These are phyloP conservation scores for Drosophila ficusphila DNA, from an alignment of 1,140 invertebrate species.

Conservation along the genomic window DNA sequence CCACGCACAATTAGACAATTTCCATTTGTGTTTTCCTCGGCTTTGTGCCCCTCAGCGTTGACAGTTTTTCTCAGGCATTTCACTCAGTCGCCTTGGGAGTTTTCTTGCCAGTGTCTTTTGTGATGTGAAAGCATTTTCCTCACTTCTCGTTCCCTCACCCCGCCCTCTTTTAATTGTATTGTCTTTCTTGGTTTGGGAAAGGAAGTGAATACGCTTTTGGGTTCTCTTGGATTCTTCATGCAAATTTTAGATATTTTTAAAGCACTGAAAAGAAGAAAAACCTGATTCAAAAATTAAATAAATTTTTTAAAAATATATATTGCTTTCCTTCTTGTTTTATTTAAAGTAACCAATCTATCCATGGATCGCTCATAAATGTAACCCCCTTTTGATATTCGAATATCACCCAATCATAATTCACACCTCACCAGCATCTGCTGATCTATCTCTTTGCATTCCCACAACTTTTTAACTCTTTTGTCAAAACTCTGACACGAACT, in stretches of 20 bases:
- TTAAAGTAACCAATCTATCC: constrained; percentile 3
- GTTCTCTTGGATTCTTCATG: neutral
- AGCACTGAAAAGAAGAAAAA: no score
- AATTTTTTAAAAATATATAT: neutral
- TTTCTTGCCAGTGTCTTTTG: constrained; percentile 36
- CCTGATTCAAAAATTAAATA: neutral
- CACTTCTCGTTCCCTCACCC: constrained; percentile 19
- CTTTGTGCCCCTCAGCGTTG: constrained; percentile 16
- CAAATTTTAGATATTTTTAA: neutral
- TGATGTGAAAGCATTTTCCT: constrained; percentile 64
- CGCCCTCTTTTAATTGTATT: constrained; percentile 59
- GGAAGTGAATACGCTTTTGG: neutral
- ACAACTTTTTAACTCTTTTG: constrained; percentile 81
- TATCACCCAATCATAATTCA: constrained; percentile 34
- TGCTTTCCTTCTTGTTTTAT: no score
- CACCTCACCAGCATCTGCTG: constrained; percentile 61
- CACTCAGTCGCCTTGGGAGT: constrained; percentile 47
- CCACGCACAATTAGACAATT: constrained; percentile 83
- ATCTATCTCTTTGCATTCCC: constrained; percentile 50
- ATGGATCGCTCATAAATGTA: neutral
- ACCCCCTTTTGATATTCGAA: constrained; percentile 4
- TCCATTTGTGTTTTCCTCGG: constrained; percentile 53
- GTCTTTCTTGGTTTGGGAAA: constrained; percentile 33
- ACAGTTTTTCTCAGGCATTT: constrained; percentile 64
- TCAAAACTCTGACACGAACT: constrained; percentile 71